A percentile compares a stretch with the other conserved stretches of the same genome.
Conservation (phyloP, 2,113 vertebrate species). For the Perccottus glenii region DNA sequence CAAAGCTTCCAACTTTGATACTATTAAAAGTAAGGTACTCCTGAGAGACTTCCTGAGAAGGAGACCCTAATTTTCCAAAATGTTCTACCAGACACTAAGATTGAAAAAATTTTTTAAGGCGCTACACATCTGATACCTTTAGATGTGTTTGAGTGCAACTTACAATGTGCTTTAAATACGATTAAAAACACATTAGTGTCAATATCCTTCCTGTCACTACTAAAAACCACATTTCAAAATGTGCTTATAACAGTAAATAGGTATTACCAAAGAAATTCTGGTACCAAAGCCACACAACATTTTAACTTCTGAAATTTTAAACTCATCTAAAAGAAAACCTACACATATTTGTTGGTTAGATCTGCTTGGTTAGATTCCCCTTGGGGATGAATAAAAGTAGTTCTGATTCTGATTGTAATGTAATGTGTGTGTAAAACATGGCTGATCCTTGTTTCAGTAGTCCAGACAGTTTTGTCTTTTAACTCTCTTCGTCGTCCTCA, state of each 20-base stretch:
- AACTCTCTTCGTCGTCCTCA: conserved; percentile 67
- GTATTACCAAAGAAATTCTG: neutral
- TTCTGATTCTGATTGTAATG: no score
- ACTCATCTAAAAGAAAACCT: neutral
- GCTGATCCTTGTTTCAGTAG: neutral
- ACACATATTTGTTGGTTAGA: conserved; percentile 3
- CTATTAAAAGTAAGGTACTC: neutral
- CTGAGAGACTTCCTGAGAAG: conserved; percentile 13
- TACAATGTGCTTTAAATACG: neutral
- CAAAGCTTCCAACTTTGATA: neutral
- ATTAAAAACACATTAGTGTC: neutral
- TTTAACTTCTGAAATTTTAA: neutral
- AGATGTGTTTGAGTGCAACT: conserved; percentile 1
- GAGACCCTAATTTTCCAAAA: neutral
- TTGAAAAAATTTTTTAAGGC: no score
- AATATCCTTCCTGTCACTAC: conserved; percentile 9
- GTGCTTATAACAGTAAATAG: conserved; percentile 5
- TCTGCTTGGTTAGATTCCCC: no score
- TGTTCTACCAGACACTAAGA: neutral
- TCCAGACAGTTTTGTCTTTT: conserved; percentile 22
- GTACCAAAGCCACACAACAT: neutral
- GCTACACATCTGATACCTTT: neutral
- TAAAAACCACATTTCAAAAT: conserved; percentile 12
- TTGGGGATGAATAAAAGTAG: no score
- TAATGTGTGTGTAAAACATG: neutral